These are phyloP conservation scores for Stenichneumon culpator DNA, from an alignment of 2,888 invertebrate genomes.

Conservation along the genomic window DNA sequence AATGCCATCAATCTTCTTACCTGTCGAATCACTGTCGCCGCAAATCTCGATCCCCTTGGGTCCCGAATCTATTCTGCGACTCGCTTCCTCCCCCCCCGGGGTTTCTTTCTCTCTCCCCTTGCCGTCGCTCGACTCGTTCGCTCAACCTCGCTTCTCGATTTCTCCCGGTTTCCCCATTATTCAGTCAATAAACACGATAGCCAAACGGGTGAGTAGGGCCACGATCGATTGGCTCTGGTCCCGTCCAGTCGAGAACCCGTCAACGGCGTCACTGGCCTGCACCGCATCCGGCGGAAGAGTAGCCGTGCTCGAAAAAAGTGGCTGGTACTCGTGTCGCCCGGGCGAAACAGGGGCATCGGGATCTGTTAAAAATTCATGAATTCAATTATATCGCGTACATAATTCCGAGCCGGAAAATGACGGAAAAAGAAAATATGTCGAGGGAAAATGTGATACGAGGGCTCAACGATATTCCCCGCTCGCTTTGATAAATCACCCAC, in stretches of 20 bases:
- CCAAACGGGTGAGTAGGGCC: conserved; percentile 32
- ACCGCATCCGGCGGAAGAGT: background rate
- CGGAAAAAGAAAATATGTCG: conserved; percentile 22
- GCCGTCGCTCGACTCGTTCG: conserved; percentile 23
- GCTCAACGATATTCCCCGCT: conserved; percentile 20
- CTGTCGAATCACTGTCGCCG: conserved; percentile 69
- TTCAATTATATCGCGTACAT: conserved; percentile 19
- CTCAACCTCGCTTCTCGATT: conserved; percentile 49
- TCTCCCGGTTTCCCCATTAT: conserved; percentile 59
- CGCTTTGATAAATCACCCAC: conserved; percentile 52
- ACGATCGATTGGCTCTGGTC: conserved; percentile 42
- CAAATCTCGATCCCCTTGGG: conserved; percentile 64
- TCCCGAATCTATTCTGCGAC: conserved; percentile 56
- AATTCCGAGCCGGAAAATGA: conserved; percentile 22
- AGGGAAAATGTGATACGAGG: conserved; percentile 26
- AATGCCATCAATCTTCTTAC: conserved; percentile 68
- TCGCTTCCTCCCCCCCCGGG: background rate
- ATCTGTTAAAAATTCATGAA: conserved; percentile 14
- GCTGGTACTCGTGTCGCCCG: background rate
- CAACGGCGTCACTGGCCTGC: conserved; percentile 5
- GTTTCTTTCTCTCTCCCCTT: conserved; percentile 3
- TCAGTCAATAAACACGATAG: conserved; percentile 61
- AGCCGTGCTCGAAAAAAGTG: background rate
- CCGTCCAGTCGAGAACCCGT: conserved; percentile 8
- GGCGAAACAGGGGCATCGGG: conserved; percentile 1